phyloP scores from a whole-genome alignment of 2,113 vertebrate genomes.

The Nothobranchius kuhntae region DNA sequence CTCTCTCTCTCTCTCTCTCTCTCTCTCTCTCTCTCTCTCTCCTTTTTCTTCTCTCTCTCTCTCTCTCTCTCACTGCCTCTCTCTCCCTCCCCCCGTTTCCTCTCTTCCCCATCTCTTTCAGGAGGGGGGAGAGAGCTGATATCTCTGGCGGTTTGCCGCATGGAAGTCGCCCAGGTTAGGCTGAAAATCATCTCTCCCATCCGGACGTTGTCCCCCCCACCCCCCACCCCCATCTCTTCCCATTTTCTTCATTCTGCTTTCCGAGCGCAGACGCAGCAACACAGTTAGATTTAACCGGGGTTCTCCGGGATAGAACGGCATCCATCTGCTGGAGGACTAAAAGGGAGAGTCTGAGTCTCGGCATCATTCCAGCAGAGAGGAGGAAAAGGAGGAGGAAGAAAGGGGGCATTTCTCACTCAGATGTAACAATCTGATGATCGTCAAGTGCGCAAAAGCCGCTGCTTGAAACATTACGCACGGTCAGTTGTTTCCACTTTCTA shows the following conservation, averaged over 20 bases:
- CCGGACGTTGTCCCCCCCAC: constrained; percentile 50
- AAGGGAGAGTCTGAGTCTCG: constrained; percentile 36
- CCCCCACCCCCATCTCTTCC: no score
- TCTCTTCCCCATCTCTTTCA: constrained; percentile 34
- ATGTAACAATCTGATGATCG: constrained; percentile 47
- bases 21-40: constrained; percentile 3
- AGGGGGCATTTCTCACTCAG: constrained; percentile 38
- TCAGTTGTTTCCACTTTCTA: constrained; percentile 3
- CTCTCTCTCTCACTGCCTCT: not conserved
- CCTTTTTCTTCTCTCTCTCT: constrained; percentile 13
- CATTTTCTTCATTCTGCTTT: constrained; percentile 26
- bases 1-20: not conserved
- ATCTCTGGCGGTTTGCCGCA: constrained; percentile 80
- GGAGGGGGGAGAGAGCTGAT: constrained; percentile 44
- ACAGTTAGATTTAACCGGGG: constrained; percentile 27
- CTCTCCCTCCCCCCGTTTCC: constrained; percentile 23
- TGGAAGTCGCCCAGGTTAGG: constrained; percentile 70
- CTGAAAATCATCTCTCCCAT: constrained; percentile 62
- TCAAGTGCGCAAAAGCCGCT: constrained; percentile 57
- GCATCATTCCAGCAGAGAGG: constrained; percentile 48
- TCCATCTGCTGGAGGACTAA: constrained; percentile 34
- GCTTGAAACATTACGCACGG: constrained; percentile 48
- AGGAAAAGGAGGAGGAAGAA: not conserved
- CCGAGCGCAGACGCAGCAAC: constrained; percentile 42
- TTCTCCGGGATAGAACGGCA: constrained; percentile 54